Conservation (phyloP, 2,888 invertebrate genomes). For the Trachelus stipa region DNA sequence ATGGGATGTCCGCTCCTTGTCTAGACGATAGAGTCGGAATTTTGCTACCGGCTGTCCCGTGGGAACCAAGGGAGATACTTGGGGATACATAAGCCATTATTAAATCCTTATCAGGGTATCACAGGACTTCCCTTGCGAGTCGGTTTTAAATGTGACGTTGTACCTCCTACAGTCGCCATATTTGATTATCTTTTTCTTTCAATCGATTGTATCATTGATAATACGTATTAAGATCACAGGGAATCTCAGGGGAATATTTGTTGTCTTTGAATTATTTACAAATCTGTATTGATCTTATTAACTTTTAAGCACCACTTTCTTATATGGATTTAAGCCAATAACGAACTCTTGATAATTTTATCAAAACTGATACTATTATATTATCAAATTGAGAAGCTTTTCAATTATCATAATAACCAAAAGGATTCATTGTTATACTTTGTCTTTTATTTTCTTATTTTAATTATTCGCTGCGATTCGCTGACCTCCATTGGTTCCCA, state of each 20-base stretch:
- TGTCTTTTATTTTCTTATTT: neutral
- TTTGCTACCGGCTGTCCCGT: neutral
- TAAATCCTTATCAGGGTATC: neutral
- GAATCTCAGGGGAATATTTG: neutral
- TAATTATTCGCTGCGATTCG: neutral
- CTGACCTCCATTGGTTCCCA: slow-evolving; percentile 7
- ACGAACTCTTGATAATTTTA: neutral
- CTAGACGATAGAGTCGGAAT: neutral
- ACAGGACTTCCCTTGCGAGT: neutral
- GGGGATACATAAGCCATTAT: neutral
- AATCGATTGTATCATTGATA: too few species aligned
- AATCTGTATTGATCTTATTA: neutral
- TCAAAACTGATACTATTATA: neutral
- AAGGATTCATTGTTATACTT: neutral
- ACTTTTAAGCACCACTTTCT: neutral
- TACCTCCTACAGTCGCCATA: neutral
- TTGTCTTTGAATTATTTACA: neutral
- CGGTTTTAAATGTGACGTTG: neutral
- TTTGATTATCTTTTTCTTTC: neutral
- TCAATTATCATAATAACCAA: neutral
- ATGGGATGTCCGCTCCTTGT: neutral
- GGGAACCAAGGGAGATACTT: slow-evolving; percentile 6
- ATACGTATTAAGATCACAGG: neutral
- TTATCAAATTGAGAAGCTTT: neutral
- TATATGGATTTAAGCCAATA: neutral